phyloP scores from a whole-genome alignment of 2,888 invertebrate genomes.

The Trissoscelio sp. region DNA sequence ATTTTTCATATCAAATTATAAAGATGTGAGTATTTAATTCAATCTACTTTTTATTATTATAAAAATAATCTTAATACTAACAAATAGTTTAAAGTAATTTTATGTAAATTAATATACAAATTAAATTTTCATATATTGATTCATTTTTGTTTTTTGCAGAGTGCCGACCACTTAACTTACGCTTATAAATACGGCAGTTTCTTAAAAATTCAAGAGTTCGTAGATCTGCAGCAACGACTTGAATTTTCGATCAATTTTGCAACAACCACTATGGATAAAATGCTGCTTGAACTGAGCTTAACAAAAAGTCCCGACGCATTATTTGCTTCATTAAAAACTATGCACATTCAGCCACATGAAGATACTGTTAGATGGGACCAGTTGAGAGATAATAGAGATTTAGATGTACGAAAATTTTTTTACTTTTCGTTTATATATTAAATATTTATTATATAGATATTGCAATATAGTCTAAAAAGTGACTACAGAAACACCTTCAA shows the following conservation, averaged over 20 bases:
- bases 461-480: too few relatives aligned
- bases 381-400: slow-evolving; percentile 81
- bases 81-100: background rate
- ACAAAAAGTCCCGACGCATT: slow-evolving; percentile 76
- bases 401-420: slow-evolving; percentile 79
- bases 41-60: too few relatives aligned
- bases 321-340: slow-evolving; percentile 75
- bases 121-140: background rate
- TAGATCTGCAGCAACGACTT: slow-evolving; percentile 91
- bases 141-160: slow-evolving; percentile 84
- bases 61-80: too few relatives aligned
- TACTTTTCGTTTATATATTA: too few relatives aligned
- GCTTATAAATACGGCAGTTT: slow-evolving; percentile 98
- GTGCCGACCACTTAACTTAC: slow-evolving; percentile 94
- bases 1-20: slow-evolving; percentile 94
- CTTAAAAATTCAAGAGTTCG: slow-evolving; percentile 95
- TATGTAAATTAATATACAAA: background rate
- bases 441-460: too few relatives aligned
- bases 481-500: too few relatives aligned
- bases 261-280: slow-evolving; percentile 87
- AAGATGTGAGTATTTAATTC: slow-evolving; percentile 91
- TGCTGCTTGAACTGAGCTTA: slow-evolving; percentile 87
- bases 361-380: slow-evolving; percentile 78
- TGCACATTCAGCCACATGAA: slow-evolving; percentile 79
- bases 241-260: slow-evolving; percentile 92